Conservation (phyloP, 2,888 invertebrate species). For the Blastobasis adustella region DNA sequence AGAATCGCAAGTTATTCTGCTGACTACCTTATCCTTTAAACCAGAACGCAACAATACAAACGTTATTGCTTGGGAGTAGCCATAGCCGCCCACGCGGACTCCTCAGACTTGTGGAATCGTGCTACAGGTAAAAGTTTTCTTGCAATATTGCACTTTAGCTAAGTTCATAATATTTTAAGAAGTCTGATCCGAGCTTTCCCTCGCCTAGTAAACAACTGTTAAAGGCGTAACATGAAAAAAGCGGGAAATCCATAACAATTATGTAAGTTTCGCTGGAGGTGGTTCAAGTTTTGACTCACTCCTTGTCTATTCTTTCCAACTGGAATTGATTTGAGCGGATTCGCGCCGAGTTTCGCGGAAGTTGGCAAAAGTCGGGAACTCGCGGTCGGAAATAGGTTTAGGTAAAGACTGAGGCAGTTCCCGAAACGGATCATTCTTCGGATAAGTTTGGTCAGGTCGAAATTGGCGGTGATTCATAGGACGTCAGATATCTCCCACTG, state of each 20-base stretch:
- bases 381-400: constrained; percentile 55
- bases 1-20: too few relatives aligned
- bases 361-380: constrained; percentile 50
- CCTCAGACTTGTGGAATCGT: too few relatives aligned
- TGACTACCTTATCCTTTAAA: too few relatives aligned
- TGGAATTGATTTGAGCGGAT: constrained; percentile 62
- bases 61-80: too few relatives aligned
- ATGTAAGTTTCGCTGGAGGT: constrained; percentile 27
- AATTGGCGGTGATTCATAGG: constrained; percentile 55
- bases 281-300: constrained; percentile 42
- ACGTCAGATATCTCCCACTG: not conserved
- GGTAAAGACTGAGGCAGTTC: constrained; percentile 54
- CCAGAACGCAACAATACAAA: too few relatives aligned
- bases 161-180: too few relatives aligned
- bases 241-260: constrained; percentile 28
- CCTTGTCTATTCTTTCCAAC: constrained; percentile 54
- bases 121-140: too few relatives aligned
- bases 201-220: not conserved
- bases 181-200: too few relatives aligned
- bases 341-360: constrained; percentile 41
- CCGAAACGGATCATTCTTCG: constrained; percentile 52
- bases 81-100: too few relatives aligned
- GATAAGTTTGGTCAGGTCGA: constrained; percentile 34
- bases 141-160: too few relatives aligned
- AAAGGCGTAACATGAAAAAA: not conserved